Evolutionary conservation across 2,797 vertebrate species (phyloP), one percentile per base, ranked within the genome.

Genomic region (Tenualosa ilisha): DNA sequence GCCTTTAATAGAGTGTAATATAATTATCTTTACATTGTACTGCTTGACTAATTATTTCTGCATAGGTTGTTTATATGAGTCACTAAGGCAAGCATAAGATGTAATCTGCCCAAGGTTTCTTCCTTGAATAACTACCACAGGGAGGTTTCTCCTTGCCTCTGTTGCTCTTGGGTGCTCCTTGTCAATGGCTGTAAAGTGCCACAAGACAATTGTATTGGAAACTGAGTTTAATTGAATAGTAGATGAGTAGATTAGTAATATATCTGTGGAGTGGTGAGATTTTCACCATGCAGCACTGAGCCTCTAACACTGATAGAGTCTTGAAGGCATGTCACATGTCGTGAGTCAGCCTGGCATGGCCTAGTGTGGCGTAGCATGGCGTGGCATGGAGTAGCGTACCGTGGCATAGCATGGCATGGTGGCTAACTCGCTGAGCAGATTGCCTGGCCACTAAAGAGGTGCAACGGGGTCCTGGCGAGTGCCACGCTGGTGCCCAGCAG

Each of bases 371-470:
- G 50, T 59, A 22, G 6, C 72, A 2, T 43, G n/a, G 82, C 15
- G 40, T 24, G 63, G 40, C 13, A 15, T 56, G 88, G 87, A 86
- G 89, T 92, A 87, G 85, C 85, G 89, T 85, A n/a, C 8, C 7
- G 15, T 5, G 88, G 87, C 84, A 82, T 26, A 82, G 88, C 84
- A 88, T 92, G 82, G 63, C 26, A 11, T 65, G 65, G 31, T 40
- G 65, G 13, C 65, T 13, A 72, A 17, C 26, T 37, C 65, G 59
- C 88, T 0, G 91, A 95, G 93, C 94, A 95, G 95, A 94, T 95
- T 95, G 95, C 89, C 93, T 95, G 95, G 94, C 95, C 88, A 92
- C 94, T 95, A 94, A 94, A 95, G 93, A 95, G 93, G 91, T 91
- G 92, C 87, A 51, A 72, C 13, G 31, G 90, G 85, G 90, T 90